Base-by-base conservation (phyloP, 2,888 invertebrate genomes). In the Nomada ferruginata region DNA sequence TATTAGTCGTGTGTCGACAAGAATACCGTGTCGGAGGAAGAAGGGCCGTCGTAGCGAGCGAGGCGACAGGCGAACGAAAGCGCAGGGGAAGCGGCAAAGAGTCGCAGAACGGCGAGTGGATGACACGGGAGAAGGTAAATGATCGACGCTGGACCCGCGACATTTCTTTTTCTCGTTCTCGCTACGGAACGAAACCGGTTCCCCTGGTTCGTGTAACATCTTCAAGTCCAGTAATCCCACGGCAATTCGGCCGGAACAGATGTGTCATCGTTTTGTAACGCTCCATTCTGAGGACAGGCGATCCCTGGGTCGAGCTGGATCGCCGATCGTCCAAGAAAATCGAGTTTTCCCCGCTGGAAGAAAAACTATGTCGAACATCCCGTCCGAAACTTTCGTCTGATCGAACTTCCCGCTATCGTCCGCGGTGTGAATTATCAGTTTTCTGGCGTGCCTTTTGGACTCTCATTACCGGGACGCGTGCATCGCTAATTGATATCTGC, bases 401-500 rank as follows among this genome's bases (percentile, higher is more conserved):
- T 74, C 36, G 61, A 60, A 79, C 74, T 55, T 77, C 65, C 61
- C 80, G 50, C 80, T 86, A 82, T 88, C 80, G 83, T 81, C 81
- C 13, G 20, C 72, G 69, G 71, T 42, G 83, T 85, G 87, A 87
- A 88, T 88, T 91, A 89, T 89, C 89, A 87, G 86, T 86, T 84
- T 85, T 65, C 72, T 74, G 80, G 78, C 55, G 64, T 72, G 89
- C 73, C 90, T 90, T 90, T 90, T 90, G 81, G 88, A 90, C 86
- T 88, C 84, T 84, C 83, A 69, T 84, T 78, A 77, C 76, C 75
- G 83, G 83, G 76, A 61, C 71, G 75, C 83, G 63, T 69, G 68
- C 68, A 76, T 80, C 85, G 82, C 82, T 89, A 87, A 89, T 90
- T 87, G 87, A 90, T 90, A 89, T 84, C 81, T 81, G 84, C 76